Conservation (phyloP, 1,140 invertebrate species). For the Asbolus verrucosus region DNA sequence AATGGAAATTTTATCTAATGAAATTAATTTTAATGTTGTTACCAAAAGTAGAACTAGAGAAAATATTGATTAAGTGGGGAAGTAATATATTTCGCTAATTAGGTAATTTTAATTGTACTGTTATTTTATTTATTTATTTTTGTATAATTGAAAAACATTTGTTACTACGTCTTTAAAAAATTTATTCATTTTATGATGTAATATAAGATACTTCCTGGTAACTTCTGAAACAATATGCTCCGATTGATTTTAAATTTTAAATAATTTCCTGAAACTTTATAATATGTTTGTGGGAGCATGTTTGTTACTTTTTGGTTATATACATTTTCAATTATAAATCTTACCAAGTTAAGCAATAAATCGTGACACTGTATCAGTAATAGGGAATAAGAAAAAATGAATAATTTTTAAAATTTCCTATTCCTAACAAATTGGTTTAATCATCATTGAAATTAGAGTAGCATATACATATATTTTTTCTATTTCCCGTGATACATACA, state of each 20-base stretch:
- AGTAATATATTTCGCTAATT: slow-evolving; percentile 20
- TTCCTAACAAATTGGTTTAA: slow-evolving; percentile 14
- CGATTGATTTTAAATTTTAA: no score
- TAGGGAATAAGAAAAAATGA: slow-evolving; percentile 43
- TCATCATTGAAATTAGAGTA: slow-evolving; percentile 28
- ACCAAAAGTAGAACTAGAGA: slow-evolving; percentile 26
- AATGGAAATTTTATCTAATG: slow-evolving; percentile 23
- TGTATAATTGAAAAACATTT: slow-evolving; percentile 9
- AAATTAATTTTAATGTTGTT: slow-evolving; percentile 29
- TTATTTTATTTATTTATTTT: slow-evolving; percentile 38
- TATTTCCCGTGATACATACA: slow-evolving; percentile 48
- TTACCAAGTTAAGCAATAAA: slow-evolving; percentile 41
- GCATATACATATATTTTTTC: slow-evolving; percentile 50
- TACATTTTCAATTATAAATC: slow-evolving; percentile 15
- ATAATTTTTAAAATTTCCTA: slow-evolving; percentile 18
- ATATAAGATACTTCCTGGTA: no score
- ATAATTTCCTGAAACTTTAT: no score
- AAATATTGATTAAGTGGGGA: slow-evolving; percentile 9
- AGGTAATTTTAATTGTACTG: slow-evolving; percentile 15
- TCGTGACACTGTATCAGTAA: slow-evolving; percentile 29
- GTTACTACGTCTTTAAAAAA: slow-evolving; percentile 11
- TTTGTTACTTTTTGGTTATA: no score
- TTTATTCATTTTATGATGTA: no score
- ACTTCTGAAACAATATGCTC: no score
- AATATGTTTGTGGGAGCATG: no score